Conservation (phyloP, 2,113 vertebrate genomes). For the Corydoras sp. region DNA sequence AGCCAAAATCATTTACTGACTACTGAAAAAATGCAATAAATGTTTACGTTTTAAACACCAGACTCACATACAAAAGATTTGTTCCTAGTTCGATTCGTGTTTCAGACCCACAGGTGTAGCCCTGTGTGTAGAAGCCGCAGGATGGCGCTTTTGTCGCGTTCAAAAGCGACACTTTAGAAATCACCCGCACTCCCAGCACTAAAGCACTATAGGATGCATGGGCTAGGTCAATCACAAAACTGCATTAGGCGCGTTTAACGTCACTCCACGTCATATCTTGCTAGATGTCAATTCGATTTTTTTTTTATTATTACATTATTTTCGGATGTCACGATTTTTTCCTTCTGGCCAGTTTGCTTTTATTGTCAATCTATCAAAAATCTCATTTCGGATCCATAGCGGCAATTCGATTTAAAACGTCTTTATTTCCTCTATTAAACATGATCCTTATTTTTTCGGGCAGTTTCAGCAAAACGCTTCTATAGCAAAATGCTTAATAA, state of each 20-base stretch:
- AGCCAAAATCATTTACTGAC: not conserved
- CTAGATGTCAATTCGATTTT: conserved; percentile 50
- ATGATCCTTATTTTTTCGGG: no score
- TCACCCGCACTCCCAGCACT: not conserved
- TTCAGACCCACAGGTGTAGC: no score
- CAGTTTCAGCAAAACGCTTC: no score
- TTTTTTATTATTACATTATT: conserved; percentile 11
- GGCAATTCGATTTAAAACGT: no score
- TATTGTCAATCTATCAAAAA: not conserved
- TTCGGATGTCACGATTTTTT: conserved; percentile 3
- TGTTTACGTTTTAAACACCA: no score
- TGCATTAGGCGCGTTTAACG: conserved; percentile 41
- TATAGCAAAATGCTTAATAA: not conserved
- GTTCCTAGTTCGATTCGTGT: no score
- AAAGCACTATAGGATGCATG: conserved; percentile 9
- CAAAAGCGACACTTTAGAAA: not conserved
- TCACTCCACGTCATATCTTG: conserved; percentile 63
- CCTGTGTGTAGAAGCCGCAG: conserved; percentile 15
- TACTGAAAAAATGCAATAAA: no score
- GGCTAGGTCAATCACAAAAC: conserved; percentile 16
- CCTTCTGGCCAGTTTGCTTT: conserved; percentile 5
- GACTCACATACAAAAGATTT: no score
- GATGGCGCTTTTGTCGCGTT: conserved; percentile 39
- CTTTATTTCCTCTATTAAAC: no score
- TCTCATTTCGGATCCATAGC: no score